Base-by-base conservation (phyloP, 2,113 vertebrate species). In the Ramphastos sulfuratus region DNA sequence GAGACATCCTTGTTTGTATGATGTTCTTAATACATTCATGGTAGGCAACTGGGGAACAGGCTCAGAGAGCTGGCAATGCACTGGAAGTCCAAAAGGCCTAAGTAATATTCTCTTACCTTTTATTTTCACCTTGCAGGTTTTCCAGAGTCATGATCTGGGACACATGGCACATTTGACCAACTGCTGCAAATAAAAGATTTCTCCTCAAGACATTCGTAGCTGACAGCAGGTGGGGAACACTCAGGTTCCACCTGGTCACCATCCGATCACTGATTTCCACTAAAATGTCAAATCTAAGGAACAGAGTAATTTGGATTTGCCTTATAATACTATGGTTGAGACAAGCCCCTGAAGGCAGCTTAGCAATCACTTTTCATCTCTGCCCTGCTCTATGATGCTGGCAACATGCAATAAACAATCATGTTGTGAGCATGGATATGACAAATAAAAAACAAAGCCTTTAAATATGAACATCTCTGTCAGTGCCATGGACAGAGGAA, bases 401-500 rank as follows among this genome's bases (percentile, higher is more conserved):
- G 24, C 44, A 95, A 80, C 33, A 42, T 82, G 74, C 89, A 93
- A 85, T 33, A 44, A 83, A 27, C 42, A 84, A 50, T 23, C 59
- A 39, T 30, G 25, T 61, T 31, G 31, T 70, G 72, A 52, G 78
- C 27, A 21, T 20, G 23, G 7, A 37, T 73, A 33, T 27, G 48
- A 50, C 20, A 80, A 72, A 87, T 18, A 1, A 44, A 58, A 84
- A 50, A 12, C 66, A 7, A 27, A n/a, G 35, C 39, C 23, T 93
- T 61, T n/a, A 91, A 66, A 63, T 70, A 8, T 39, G 9, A 39
- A 39, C 37, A 39, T 39, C 37, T 39, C 4, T 10, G 37, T 39
- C 37, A 39, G 37, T 39, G 37, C 37, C 37, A 39, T 39, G 37
- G 37, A 39, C 37, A 39, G 37, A 39, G 37, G 37, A 39, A 39